Conservation (phyloP, 2,797 vertebrate genomes). For the Ammospiza maritima region DNA sequence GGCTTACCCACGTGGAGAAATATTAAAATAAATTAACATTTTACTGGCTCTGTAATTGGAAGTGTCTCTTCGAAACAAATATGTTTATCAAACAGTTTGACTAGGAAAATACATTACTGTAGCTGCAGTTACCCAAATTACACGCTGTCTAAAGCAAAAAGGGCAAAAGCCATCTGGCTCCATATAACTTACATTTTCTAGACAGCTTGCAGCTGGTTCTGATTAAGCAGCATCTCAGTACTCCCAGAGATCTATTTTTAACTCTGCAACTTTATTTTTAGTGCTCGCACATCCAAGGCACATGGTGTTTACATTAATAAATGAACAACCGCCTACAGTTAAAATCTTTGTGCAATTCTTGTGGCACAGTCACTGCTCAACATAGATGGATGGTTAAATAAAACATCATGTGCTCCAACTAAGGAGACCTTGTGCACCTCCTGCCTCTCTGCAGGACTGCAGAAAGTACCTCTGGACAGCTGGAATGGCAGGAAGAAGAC, state of each 20-base stretch:
- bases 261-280: conserved; percentile 79
- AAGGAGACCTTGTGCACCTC: not conserved
- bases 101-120: conserved; percentile 80
- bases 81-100: conserved; percentile 85
- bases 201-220: conserved; percentile 86
- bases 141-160: conserved; percentile 81
- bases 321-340: conserved; percentile 76
- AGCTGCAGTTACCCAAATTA: conserved; percentile 82
- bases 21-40: conserved; percentile 81
- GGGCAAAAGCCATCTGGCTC: conserved; percentile 85
- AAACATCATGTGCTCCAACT: not conserved
- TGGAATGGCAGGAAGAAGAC: not conserved
- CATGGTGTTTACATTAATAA: conserved; percentile 81
- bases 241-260: conserved; percentile 82
- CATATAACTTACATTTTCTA: conserved; percentile 82
- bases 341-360: conserved; percentile 69
- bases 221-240: conserved; percentile 82
- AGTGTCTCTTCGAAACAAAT: conserved; percentile 79
- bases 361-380: conserved; percentile 6
- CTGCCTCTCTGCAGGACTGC: not conserved
- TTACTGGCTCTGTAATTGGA: conserved; percentile 77
- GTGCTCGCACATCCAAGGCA: conserved; percentile 77
- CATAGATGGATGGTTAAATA: conserved; percentile 23
- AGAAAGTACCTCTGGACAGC: not conserved
- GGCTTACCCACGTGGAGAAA: conserved; percentile 52